A percentile compares a stretch with the other conserved stretches of the same genome.
These are phyloP conservation scores for Leptinotarsa lineolata DNA, from an alignment of 1,140 invertebrate species.

Conservation along the genomic window DNA sequence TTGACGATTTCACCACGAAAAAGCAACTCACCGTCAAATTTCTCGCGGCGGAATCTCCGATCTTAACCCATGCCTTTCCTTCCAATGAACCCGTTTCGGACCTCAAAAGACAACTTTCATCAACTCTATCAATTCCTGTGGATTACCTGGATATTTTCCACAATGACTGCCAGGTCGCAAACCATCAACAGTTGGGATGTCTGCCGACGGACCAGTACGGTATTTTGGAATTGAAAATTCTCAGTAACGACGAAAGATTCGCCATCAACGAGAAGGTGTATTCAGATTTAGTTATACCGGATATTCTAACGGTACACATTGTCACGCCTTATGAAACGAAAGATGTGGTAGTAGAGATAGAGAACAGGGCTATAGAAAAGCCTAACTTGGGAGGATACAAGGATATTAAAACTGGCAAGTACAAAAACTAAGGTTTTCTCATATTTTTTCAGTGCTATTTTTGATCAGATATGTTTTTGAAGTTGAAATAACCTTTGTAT, in stretches of 20 bases:
- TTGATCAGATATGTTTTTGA: too few species aligned
- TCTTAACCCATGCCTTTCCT: slow-evolving; percentile 47
- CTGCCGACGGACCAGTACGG: slow-evolving; percentile 40
- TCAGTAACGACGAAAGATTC: slow-evolving; percentile 38
- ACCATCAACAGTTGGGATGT: slow-evolving; percentile 24
- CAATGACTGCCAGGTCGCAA: neutral
- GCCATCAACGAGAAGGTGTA: slow-evolving; percentile 47
- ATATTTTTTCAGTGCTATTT: too few species aligned
- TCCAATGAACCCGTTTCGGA: slow-evolving; percentile 29
- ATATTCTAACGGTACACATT: slow-evolving; percentile 61
- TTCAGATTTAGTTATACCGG: slow-evolving; percentile 53
- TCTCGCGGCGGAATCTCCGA: slow-evolving; percentile 38
- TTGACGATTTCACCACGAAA: neutral
- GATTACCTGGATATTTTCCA: slow-evolving; percentile 6
- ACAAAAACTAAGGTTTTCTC: neutral
- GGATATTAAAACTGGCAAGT: slow-evolving; percentile 59
- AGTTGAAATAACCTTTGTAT: too few species aligned
- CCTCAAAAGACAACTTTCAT: neutral
- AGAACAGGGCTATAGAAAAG: slow-evolving; percentile 62
- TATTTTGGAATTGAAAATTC: slow-evolving; percentile 45
- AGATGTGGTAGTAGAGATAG: slow-evolving; percentile 64
- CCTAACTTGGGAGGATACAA: slow-evolving; percentile 68
- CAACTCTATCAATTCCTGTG: neutral
- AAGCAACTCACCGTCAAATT: slow-evolving; percentile 51
- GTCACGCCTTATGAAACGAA: slow-evolving; percentile 55